A percentile compares a stretch with the other conserved stretches of the same genome.
Conservation (phyloP, 2,888 invertebrate genomes). For the Orthonevra nobilis region DNA sequence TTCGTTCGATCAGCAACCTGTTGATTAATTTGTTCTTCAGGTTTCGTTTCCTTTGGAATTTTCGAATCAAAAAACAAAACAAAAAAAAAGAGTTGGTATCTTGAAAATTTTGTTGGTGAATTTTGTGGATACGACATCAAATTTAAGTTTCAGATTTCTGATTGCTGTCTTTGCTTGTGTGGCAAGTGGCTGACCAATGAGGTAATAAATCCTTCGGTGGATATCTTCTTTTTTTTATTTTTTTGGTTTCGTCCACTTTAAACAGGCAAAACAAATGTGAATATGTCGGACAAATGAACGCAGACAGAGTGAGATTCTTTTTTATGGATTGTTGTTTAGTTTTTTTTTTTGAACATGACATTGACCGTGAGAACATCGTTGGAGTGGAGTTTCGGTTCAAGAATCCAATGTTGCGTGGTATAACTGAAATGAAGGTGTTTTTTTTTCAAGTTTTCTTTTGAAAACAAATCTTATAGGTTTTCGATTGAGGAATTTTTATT, state of each 20-base stretch:
- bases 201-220: constrained; percentile 56
- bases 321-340: constrained; percentile 21
- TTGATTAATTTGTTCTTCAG: constrained; percentile 69
- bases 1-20: constrained; percentile 66
- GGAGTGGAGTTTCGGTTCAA: constrained; percentile 29
- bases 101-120: constrained; percentile 41
- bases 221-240: constrained; percentile 3
- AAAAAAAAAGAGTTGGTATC: constrained; percentile 25
- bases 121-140: constrained; percentile 44
- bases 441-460: too few relatives aligned
- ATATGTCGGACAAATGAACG: constrained; percentile 36
- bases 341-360: constrained; percentile 35
- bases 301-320: constrained; percentile 38
- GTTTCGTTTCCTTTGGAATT: constrained; percentile 65
- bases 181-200: constrained; percentile 66
- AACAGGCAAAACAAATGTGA: constrained; percentile 39
- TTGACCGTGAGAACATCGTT: constrained; percentile 61
- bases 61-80: neutral
- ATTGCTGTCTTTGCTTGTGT: constrained; percentile 55
- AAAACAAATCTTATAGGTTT: too few relatives aligned
- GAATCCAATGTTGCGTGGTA: neutral
- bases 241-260: constrained; percentile 44
- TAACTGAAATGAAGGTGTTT: neutral
- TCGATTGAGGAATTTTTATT: too few relatives aligned
- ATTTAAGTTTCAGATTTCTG: constrained; percentile 66